A percentile compares a stretch with the other conserved stretches of the same genome.
These are phyloP conservation scores for Palythoa grandiflora DNA, from an alignment of 92 coral and sea anemone genomes.

Conservation along the genomic window DNA sequence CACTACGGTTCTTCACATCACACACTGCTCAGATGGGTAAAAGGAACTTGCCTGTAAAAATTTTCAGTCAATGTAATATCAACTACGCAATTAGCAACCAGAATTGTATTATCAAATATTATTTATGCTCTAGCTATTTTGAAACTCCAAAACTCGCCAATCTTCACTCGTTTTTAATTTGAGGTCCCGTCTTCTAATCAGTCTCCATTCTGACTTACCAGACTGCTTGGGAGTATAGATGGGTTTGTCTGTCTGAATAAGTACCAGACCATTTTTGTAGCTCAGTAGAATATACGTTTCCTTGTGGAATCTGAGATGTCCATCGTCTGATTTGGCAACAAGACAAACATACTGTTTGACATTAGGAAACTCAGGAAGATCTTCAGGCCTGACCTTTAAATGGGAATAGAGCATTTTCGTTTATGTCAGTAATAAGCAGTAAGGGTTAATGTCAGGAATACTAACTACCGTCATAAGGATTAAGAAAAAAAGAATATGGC, in stretches of 20 bases:
- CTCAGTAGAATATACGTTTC: slow-evolving; percentile 86
- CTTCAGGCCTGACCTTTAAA: slow-evolving; percentile 74
- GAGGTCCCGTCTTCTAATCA: neutral
- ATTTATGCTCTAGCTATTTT: too few relatives aligned
- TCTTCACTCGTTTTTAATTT: neutral
- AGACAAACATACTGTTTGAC: slow-evolving; percentile 92
- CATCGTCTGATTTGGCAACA: slow-evolving; percentile 83
- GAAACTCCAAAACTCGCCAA: neutral
- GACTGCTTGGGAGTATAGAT: slow-evolving; percentile 93
- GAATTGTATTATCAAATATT: too few relatives aligned
- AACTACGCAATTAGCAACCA: too few relatives aligned
- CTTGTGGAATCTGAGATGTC: slow-evolving; percentile 70
- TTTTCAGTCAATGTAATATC: too few relatives aligned
- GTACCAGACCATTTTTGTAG: slow-evolving; percentile 83
- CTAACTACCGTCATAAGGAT: too few relatives aligned
- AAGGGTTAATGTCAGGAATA: neutral
- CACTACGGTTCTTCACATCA: too few relatives aligned
- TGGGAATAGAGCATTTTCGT: too few relatives aligned
- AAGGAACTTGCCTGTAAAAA: too few relatives aligned
- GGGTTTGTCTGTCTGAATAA: slow-evolving; percentile 97
- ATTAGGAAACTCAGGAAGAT: slow-evolving; percentile 84
- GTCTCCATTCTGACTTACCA: slow-evolving; percentile 61
- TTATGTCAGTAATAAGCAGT: too few relatives aligned
- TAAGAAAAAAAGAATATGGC: too few relatives aligned
- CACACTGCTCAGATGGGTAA: neutral